Evolutionary conservation across 2,797 vertebrate genomes (phyloP), one percentile per base, ranked within the genome.

Genomic region (Premnoplex brunnescens): DNA sequence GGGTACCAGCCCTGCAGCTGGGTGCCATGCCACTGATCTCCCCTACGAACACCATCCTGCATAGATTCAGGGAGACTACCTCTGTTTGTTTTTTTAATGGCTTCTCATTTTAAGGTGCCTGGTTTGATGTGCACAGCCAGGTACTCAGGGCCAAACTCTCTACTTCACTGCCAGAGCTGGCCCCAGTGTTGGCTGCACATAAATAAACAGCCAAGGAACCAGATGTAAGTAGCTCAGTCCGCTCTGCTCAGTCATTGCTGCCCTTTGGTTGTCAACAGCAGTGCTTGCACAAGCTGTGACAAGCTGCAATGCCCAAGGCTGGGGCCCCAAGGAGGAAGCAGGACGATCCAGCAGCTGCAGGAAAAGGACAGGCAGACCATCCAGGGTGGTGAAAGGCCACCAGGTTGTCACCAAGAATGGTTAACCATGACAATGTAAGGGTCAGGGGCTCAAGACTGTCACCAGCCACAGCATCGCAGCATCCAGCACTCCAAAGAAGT

Each of bases 81-180:
- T 21, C 18, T 5, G 0, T 52, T 39, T 37, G 7, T 0, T 6
- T 12, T n/a, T 16, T 16, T 6, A n/a, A 34, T 43, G 28, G 21
- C 44, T 79, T 76, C 30, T 89, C 39, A 22, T 60, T 85, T 59
- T 58, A 56, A 75, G 41, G 39, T 41, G 28, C 49, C 72, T 34
- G 36, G 52, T 62, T 78, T 64, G 83, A 76, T 37, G 36, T 3
- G 4, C 46, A 34, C 26, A 30, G 18, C 21, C 52, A 32, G 26
- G 34, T 60, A 27, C 32, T 37, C 34, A 9, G 34, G 27, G 26
- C 14, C n/a, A 58, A 28, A 24, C 43, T 77, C 66, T 49, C 49
- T 43, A 9, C 13, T 63, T 39, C 46, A 9, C 14, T 2, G 14
- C 71, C 48, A 67, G 59, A 62, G 52, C 63, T 56, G 86, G 77